Percentiles rank a stretch among this genome's conserved stretches.
These are phyloP conservation scores for Pseudotriccus pelzelni DNA, from an alignment of 2,797 vertebrate species.

Conservation along the genomic window DNA sequence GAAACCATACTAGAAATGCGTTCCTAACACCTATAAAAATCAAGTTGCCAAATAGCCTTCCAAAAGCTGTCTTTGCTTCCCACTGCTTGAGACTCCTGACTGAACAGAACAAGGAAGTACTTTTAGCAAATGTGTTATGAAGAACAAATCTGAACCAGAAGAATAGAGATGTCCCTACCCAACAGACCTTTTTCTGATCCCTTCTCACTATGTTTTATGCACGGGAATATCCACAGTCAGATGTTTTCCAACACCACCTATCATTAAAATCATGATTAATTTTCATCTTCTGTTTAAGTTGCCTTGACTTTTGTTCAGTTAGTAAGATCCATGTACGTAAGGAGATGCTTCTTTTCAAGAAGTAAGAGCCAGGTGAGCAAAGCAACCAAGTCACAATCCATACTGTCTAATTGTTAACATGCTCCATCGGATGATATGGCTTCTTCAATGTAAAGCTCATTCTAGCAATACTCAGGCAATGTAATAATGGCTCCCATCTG, in stretches of 20 bases:
- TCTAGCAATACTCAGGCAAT: neutral
- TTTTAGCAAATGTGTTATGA: neutral
- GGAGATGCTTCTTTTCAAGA: neutral
- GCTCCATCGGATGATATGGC: neutral
- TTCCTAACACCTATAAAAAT: neutral
- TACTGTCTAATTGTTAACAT: neutral
- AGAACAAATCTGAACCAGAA: neutral
- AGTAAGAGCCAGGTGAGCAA: neutral
- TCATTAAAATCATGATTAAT: neutral
- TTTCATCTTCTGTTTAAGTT: neutral
- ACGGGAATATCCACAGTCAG: neutral
- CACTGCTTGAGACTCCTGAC: neutral
- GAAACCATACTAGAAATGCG: neutral
- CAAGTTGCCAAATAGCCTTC: neutral
- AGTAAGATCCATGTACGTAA: neutral
- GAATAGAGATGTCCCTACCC: rapidly evolving
- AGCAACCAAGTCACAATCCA: neutral
- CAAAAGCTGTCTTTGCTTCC: neutral
- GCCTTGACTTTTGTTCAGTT: neutral
- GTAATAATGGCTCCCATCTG: neutral
- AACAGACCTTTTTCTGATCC: neutral
- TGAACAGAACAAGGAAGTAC: neutral
- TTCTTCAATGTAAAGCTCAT: neutral
- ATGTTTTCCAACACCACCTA: neutral
- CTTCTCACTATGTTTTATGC: neutral